Evolutionary conservation across 2,797 vertebrate species (phyloP).

Genomic region (Balearica regulorum): DNA sequence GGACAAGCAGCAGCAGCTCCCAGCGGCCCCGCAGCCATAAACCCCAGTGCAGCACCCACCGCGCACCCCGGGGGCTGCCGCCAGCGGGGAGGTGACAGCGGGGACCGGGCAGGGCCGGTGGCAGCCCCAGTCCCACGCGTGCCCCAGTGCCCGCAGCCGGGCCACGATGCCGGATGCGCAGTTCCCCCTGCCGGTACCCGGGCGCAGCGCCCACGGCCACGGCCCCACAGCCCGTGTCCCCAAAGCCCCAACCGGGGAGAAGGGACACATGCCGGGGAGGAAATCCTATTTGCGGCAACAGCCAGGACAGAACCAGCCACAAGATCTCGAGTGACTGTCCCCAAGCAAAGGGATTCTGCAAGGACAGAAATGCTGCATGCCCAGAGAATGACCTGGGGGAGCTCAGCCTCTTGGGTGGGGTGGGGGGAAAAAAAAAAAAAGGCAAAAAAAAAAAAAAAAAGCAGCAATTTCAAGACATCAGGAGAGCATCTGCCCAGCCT

Average conservation of each 20-base stretch:
- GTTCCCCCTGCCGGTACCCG: background rate
- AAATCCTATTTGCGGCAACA: background rate
- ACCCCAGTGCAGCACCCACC: fast-evolving
- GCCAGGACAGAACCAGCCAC: background rate
- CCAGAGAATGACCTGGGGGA: background rate
- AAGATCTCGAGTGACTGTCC: fast-evolving
- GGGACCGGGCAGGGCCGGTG: background rate
- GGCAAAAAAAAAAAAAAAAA: background rate
- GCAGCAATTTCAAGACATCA: background rate
- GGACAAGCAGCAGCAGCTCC: background rate
- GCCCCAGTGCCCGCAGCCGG: background rate
- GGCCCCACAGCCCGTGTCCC: background rate
- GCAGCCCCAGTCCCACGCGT: background rate
- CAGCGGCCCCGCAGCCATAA: background rate
- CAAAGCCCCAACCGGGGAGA: background rate
- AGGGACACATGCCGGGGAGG: fast-evolving
- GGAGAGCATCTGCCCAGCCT: background rate
- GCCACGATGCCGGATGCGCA: background rate
- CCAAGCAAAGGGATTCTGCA: background rate
- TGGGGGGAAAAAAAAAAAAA: no score
- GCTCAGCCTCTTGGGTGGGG: background rate
- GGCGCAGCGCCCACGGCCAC: background rate
- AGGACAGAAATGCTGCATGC: fast-evolving
- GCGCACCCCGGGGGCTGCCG: background rate
- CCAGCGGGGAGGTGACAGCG: background rate